Percentiles rank a stretch among this genome's conserved stretches.
Evolutionary conservation across 2,797 vertebrate genomes (phyloP).

Genomic region (Tragopan temminckii): DNA sequence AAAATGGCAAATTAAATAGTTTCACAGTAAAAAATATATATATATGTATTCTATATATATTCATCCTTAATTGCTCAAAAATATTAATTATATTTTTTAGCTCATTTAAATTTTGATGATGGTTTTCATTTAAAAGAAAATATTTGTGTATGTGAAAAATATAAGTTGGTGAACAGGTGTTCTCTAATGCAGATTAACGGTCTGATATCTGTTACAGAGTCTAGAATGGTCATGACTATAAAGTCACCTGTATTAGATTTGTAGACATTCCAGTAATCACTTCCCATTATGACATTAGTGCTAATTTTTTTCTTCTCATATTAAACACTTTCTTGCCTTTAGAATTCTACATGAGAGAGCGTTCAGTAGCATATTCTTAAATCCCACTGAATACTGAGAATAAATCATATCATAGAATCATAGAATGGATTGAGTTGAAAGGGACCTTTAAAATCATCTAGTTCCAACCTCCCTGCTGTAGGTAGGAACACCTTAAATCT

Average conservation of each 20-base stretch:
- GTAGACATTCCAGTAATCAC: not conserved
- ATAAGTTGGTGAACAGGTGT: not conserved
- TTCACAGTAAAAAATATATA: no score
- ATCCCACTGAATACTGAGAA: not conserved
- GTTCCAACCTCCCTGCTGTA: no score
- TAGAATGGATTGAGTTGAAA: no score
- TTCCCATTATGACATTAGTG: not conserved
- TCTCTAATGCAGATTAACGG: not conserved
- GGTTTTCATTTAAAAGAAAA: not conserved
- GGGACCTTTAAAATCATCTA: no score
- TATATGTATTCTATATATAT: not conserved
- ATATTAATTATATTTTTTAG: not conserved
- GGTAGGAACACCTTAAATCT: not conserved
- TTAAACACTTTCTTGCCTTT: not conserved
- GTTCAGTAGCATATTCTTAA: not conserved
- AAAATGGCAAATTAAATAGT: not conserved
- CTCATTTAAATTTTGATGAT: not conserved
- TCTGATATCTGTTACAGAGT: not conserved
- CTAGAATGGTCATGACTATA: not conserved
- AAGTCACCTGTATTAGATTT: not conserved
- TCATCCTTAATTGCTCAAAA: not conserved
- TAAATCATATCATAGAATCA: not conserved
- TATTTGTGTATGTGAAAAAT: not conserved
- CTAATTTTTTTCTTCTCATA: not conserved
- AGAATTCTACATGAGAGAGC: not conserved